Conservation (phyloP, 2,888 invertebrate species). For the Agrenia bidenticulata region DNA sequence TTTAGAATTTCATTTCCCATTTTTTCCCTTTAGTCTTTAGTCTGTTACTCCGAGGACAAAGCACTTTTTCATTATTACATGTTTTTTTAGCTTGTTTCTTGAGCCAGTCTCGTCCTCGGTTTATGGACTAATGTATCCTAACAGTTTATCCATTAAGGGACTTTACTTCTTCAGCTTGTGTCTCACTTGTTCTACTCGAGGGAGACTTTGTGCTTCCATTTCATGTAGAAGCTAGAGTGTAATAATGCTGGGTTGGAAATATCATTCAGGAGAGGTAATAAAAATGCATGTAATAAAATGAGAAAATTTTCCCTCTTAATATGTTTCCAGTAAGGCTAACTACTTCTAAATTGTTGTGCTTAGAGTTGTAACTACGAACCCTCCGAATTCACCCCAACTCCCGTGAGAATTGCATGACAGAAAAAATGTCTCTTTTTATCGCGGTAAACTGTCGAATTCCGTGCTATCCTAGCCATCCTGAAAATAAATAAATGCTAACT, state of each 20-base stretch:
- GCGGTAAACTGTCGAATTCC: constrained; percentile 53
- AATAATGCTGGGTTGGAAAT: no score
- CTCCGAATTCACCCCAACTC: constrained; percentile 33
- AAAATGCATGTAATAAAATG: constrained; percentile 23
- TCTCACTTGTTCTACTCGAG: neutral
- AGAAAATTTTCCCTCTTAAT: constrained; percentile 14
- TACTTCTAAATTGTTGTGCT: constrained; percentile 19
- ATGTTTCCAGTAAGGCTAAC: constrained; percentile 9
- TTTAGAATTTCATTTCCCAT: constrained; percentile 46
- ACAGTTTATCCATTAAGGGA: constrained; percentile 9
- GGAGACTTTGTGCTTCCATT: neutral
- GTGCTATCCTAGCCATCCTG: constrained; percentile 36
- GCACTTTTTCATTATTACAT: no score
- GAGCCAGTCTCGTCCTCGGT: no score
- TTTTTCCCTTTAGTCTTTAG: constrained; percentile 21
- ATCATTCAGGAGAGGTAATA: constrained; percentile 9
- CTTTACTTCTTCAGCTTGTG: constrained; percentile 4
- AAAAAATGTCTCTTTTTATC: constrained; percentile 53
- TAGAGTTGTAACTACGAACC: constrained; percentile 1
- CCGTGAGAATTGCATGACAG: constrained; percentile 50
- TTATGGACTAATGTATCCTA: neutral
- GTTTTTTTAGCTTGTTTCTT: no score
- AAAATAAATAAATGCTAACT: constrained; percentile 43
- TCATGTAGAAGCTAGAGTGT: no score
- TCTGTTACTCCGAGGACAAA: no score